Conservation (phyloP, 2,797 vertebrate genomes). For the Scyliorhinus canicula region DNA sequence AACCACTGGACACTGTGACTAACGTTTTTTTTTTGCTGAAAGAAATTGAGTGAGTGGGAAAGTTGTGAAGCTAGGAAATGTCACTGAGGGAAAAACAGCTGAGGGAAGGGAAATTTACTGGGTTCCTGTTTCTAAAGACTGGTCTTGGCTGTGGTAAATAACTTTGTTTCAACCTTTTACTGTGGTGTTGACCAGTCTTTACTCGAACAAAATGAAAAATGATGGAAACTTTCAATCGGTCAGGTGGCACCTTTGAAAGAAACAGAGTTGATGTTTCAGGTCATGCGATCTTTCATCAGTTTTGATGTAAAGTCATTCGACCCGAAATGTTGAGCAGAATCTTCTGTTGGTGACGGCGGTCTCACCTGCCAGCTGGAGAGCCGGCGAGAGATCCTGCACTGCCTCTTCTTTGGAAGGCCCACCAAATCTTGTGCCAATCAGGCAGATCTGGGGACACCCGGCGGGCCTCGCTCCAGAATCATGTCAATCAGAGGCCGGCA, state of each 20-base stretch:
- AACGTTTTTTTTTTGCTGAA: not conserved
- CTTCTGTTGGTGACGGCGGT: too few species aligned
- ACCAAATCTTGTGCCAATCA: too few species aligned
- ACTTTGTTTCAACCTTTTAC: not conserved
- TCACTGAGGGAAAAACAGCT: slow-evolving; percentile 5
- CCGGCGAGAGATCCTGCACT: too few species aligned
- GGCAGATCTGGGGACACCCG: too few species aligned
- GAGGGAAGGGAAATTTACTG: slow-evolving; percentile 9
- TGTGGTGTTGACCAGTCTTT: not conserved
- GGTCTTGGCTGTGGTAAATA: not conserved
- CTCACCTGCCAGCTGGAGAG: too few species aligned
- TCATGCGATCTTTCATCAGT: not conserved
- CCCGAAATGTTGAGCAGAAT: not conserved
- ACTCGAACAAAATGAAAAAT: not conserved
- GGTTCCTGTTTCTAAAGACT: slow-evolving; percentile 8
- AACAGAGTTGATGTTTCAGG: not conserved
- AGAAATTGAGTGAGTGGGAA: not conserved
- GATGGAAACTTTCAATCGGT: not conserved
- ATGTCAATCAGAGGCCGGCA: too few species aligned
- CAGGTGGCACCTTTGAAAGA: not conserved
- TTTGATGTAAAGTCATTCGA: not conserved
- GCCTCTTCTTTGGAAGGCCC: too few species aligned
- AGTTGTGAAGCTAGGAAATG: not conserved
- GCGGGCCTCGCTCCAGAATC: too few species aligned
- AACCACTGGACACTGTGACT: not conserved